Base-by-base conservation (phyloP, 2,797 vertebrate genomes). In the Jordanella pulchra region DNA sequence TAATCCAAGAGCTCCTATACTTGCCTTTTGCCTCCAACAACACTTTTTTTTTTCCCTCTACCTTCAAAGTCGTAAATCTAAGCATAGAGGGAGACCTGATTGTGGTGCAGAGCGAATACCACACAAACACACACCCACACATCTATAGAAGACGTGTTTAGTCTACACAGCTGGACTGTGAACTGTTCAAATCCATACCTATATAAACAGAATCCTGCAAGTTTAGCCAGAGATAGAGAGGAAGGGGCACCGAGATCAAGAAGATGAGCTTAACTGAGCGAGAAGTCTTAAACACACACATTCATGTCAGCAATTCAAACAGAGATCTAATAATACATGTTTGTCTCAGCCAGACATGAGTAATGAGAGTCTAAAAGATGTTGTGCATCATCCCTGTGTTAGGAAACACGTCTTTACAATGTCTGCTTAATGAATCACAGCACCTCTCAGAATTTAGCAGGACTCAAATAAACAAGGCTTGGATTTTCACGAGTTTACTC, bases 131-230 rank as follows among this genome's bases (percentile, higher is more conserved):
- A 53, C 35, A 39, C 35, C 63, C 69, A 61, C 48, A 55, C 86
- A 77, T 87, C 70, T 75, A 61, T 42, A 53, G 67, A 86, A 70
- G 47, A 84, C 73, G 72, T 92, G 91, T 94, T 94, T 92, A 94
- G 93, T 94, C 94, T 94, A 76, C 89, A 86, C 89, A 93, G 90
- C 87, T 93, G 88, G 84, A 76, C 82, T 73, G 74, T 72, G 75
- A 85, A 85, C 63, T 47, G 70, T 78, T 84, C 67, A 84, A 85
- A 92, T 81, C 80, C 79, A 84, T 71, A 71, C 78, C 86, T 65
- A 48, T 79, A 80, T 87, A 89, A 93, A 93, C 88, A 91, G 71
- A 17, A 67, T 70, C 54, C 47, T 50, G 74, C 75, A 87, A 77
- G 84, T 78, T 81, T 48, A 13, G 51, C 30, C 45, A 42, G 47